Percentiles rank a stretch among this genome's conserved stretches.
Conservation (phyloP, 2,113 vertebrate genomes). For the Martes martes region DNA sequence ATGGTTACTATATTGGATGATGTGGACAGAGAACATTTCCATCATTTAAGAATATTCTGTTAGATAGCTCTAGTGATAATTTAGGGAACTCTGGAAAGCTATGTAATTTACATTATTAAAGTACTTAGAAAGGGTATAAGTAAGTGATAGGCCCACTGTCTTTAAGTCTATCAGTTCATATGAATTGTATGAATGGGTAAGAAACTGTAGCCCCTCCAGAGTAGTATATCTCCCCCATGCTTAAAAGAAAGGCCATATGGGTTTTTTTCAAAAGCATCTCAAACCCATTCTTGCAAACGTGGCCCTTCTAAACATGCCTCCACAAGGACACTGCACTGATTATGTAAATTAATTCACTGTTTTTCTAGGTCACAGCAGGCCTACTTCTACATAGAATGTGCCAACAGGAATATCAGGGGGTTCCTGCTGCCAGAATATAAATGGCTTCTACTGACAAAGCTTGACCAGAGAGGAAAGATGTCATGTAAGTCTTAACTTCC, state of each 20-base stretch:
- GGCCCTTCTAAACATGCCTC: conserved; percentile 70
- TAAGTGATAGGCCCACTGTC: neutral
- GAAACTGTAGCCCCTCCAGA: neutral
- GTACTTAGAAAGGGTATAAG: neutral
- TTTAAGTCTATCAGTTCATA: neutral
- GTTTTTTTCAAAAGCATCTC: conserved; percentile 51
- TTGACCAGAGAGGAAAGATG: conserved; percentile 29
- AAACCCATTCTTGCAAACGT: conserved; percentile 45
- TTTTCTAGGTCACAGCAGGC: conserved; percentile 75
- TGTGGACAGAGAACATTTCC: neutral
- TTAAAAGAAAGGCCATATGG: conserved; percentile 2
- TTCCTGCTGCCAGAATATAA: conserved; percentile 36
- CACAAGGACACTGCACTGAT: conserved; percentile 57
- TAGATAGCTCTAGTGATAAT: neutral
- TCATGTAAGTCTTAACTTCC: neutral
- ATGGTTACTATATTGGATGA: neutral
- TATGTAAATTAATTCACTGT: conserved; percentile 71
- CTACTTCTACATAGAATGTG: conserved; percentile 30
- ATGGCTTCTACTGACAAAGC: conserved; percentile 44
- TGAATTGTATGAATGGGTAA: neutral
- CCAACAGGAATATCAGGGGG: conserved; percentile 47
- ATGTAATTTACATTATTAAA: neutral
- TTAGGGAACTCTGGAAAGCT: neutral
- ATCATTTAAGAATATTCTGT: neutral
- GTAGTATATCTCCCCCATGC: neutral